phyloP scores from a whole-genome alignment of 2,888 invertebrate genomes.

The Caenorhabditis sp. region DNA sequence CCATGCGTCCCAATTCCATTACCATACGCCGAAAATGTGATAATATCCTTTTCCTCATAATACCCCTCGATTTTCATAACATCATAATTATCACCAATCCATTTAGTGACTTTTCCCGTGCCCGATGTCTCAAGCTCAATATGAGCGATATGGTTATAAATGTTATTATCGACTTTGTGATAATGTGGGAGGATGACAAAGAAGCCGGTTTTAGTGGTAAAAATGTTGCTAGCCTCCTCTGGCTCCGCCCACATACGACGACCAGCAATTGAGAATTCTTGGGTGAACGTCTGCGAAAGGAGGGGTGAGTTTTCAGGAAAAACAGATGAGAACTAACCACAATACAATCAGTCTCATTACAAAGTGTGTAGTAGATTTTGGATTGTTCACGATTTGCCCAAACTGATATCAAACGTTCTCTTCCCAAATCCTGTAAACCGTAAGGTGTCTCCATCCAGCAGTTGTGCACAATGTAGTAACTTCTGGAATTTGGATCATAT shows the following conservation, averaged over 20 bases:
- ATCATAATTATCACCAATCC: constrained; percentile 71
- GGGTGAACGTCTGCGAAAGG: constrained; percentile 46
- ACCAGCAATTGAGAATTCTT: constrained; percentile 43
- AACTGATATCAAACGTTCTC: constrained; percentile 53
- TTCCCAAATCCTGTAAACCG: constrained; percentile 22
- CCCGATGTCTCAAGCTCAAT: constrained; percentile 62
- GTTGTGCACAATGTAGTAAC: constrained; percentile 54
- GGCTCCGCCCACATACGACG: constrained; percentile 59
- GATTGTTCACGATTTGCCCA: constrained; percentile 62
- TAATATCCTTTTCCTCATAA: constrained; percentile 51
- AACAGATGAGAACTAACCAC: constrained; percentile 33
- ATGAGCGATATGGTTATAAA: constrained; percentile 72
- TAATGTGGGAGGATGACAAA: constrained; percentile 71
- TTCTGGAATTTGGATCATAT: constrained; percentile 21
- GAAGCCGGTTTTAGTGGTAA: constrained; percentile 66
- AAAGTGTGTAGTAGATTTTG: constrained; percentile 51
- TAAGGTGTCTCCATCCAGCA: constrained; percentile 49
- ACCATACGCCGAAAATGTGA: constrained; percentile 33
- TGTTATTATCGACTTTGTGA: constrained; percentile 66
- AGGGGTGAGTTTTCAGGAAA: too few relatives aligned
- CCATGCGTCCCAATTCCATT: constrained; percentile 29
- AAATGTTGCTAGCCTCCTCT: constrained; percentile 42
- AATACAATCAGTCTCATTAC: constrained; percentile 48
- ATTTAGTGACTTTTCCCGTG: constrained; percentile 46
- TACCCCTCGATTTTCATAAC: constrained; percentile 71